Percentiles rank a stretch among this genome's conserved stretches.
These are phyloP conservation scores for Phylloscopus trochiloides DNA, from an alignment of 2,113 vertebrate genomes.

Conservation along the genomic window DNA sequence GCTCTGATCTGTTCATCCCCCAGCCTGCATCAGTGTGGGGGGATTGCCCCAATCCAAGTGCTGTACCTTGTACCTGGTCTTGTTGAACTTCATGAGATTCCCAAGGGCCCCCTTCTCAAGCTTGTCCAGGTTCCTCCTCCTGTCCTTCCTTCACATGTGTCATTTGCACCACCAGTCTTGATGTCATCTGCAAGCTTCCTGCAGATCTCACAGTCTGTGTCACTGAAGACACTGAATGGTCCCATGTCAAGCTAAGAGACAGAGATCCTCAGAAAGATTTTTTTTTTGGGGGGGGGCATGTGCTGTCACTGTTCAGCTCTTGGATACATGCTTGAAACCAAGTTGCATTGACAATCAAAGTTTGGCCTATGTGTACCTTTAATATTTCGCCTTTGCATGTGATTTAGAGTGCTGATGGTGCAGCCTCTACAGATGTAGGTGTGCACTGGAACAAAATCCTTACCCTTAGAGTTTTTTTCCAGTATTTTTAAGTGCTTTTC, in stretches of 20 bases:
- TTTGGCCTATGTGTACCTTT: accelerated
- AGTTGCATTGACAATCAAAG: background rate
- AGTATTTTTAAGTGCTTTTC: background rate
- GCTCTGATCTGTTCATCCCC: background rate
- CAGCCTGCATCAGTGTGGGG: accelerated
- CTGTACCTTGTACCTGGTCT: background rate
- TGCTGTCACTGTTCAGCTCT: background rate
- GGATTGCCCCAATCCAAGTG: background rate
- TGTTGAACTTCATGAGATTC: background rate
- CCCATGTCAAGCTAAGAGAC: background rate
- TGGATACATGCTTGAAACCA: background rate
- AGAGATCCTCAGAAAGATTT: background rate
- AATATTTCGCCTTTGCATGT: accelerated
- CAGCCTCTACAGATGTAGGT: background rate
- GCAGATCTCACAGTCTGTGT: background rate
- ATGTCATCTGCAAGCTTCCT: background rate
- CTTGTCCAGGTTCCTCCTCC: background rate
- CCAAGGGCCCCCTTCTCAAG: background rate
- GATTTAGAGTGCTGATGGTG: background rate
- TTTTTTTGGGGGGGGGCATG: background rate
- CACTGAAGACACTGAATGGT: background rate
- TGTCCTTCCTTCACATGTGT: background rate
- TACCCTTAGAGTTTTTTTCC: background rate
- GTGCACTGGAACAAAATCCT: background rate
- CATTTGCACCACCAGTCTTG: background rate